phyloP scores from a whole-genome alignment of 1,140 invertebrate species.

The Pristionchus pacificus region DNA sequence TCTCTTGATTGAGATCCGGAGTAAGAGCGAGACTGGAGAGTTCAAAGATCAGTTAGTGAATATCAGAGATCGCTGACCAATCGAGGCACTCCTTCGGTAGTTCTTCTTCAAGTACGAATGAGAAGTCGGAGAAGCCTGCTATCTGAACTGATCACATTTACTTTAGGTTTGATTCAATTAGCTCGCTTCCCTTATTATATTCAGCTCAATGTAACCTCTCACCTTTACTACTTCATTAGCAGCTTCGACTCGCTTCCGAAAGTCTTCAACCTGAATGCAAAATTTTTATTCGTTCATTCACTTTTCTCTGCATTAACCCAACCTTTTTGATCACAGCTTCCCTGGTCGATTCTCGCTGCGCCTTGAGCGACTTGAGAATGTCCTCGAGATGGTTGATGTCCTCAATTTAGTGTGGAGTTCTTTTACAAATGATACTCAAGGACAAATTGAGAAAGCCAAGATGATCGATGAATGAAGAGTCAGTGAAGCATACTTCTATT shows the following conservation, averaged over 20 bases:
- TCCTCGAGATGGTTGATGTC: constrained; percentile 42
- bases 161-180: not conserved
- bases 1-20: constrained; percentile 5
- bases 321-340: not conserved
- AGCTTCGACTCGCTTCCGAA: constrained; percentile 5
- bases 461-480: too few relatives aligned
- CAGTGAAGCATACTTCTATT: not conserved
- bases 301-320: constrained; percentile 7
- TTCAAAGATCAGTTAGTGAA: not conserved
- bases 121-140: not conserved
- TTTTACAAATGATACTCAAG: constrained; percentile 3
- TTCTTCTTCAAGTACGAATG: not conserved
- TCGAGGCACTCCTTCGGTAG: not conserved
- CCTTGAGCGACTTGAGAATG: constrained; percentile 28
- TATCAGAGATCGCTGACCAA: not conserved
- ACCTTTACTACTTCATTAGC: constrained; percentile 6
- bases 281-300: constrained; percentile 5
- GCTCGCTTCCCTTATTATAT: not conserved
- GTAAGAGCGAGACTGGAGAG: not conserved
- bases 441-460: not conserved
- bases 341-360: constrained; percentile 8
- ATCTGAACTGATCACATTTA: not conserved
- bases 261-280: constrained; percentile 14
- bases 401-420: too few relatives aligned
- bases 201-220: constrained; percentile 1